Percentiles rank a stretch among this genome's conserved stretches.
Evolutionary conservation across 1,140 invertebrate genomes (phyloP).

Genomic region (Ostrea edulis): DNA sequence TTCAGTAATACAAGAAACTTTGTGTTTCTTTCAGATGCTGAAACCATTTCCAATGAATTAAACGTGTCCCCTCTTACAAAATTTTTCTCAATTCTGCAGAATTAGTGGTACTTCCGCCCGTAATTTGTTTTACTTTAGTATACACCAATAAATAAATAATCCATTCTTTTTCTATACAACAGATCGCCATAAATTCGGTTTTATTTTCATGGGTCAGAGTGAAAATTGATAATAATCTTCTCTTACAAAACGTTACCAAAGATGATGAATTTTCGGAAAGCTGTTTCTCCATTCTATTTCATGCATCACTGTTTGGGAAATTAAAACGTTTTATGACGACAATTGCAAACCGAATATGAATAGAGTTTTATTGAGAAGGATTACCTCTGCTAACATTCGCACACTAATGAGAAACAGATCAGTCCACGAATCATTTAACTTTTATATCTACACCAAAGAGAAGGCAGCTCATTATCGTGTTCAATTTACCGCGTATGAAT

Average conservation of each 20-base stretch:
- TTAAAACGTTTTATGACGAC: slow-evolving; percentile 28
- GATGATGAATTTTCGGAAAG: not conserved
- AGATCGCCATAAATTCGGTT: too few relatives aligned
- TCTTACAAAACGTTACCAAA: not conserved
- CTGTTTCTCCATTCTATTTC: not conserved
- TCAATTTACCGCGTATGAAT: slow-evolving; percentile 16
- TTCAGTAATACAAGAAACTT: too few relatives aligned
- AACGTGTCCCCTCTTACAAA: too few relatives aligned
- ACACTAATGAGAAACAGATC: slow-evolving; percentile 27
- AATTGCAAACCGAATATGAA: not conserved
- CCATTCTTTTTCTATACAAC: too few relatives aligned
- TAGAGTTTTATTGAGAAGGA: slow-evolving; percentile 5
- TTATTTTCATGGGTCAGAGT: too few relatives aligned
- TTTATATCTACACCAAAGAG: slow-evolving; percentile 17
- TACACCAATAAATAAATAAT: too few relatives aligned
- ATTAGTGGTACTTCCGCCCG: too few relatives aligned
- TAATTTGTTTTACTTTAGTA: too few relatives aligned
- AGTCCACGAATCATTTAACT: slow-evolving; percentile 15
- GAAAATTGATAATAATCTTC: too few relatives aligned
- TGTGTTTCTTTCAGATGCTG: too few relatives aligned
- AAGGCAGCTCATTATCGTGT: not conserved
- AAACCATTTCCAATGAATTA: too few relatives aligned
- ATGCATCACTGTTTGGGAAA: slow-evolving; percentile 16
- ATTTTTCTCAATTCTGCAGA: too few relatives aligned
- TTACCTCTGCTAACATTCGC: not conserved